Conservation (phyloP, 2,888 invertebrate genomes). For the Phaonia tiefii region DNA sequence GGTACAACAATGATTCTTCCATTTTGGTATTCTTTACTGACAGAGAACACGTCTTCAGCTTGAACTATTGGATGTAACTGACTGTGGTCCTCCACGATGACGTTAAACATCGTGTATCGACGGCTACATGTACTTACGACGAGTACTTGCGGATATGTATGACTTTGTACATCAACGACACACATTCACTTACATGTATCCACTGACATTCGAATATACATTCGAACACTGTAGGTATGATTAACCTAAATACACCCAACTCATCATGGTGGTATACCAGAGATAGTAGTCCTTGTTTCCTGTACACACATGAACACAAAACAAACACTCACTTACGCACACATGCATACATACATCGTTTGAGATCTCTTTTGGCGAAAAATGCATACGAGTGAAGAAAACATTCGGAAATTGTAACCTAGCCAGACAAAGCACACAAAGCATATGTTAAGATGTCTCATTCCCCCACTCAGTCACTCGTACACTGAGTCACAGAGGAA, state of each 20-base stretch:
- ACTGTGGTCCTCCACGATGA: neutral
- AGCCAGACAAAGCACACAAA: neutral
- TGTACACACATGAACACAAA: no score
- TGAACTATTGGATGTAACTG: no score
- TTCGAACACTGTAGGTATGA: conserved; percentile 25
- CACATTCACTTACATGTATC: neutral
- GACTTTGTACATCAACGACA: no score
- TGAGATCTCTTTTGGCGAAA: neutral
- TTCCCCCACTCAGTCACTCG: neutral
- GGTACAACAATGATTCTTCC: conserved; percentile 43
- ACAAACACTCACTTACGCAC: conserved; percentile 23
- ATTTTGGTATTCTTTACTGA: neutral
- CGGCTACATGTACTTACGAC: neutral
- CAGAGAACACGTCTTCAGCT: no score
- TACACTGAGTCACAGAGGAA: conserved; percentile 3
- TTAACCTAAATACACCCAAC: neutral
- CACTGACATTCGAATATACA: neutral
- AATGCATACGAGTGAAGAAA: conserved; percentile 20
- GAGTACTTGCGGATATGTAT: conserved; percentile 22
- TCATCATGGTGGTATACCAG: conserved; percentile 9
- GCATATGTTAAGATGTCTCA: neutral
- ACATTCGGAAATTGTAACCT: no score
- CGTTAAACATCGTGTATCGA: neutral
- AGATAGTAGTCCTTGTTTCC: neutral
- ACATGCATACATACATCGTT: conserved; percentile 21